Percentiles rank a stretch among this genome's conserved stretches.
phyloP scores from a whole-genome alignment of 2,888 invertebrate genomes.

The Leuctra nigra region DNA sequence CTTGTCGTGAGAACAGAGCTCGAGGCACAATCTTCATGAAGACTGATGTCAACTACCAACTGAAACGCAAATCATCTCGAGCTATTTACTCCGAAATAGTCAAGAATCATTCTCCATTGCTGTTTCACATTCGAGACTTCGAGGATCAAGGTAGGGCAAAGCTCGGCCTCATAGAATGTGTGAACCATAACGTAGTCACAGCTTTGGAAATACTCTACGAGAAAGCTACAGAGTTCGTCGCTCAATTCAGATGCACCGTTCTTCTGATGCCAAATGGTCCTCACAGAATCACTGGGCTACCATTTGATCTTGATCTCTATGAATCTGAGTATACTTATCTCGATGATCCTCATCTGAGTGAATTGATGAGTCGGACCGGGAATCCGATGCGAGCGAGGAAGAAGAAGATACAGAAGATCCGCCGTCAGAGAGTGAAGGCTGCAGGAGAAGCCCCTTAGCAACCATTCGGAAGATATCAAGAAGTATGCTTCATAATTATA shows the following conservation, averaged over 20 bases:
- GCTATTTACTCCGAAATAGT: conserved; percentile 83
- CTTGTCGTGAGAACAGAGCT: conserved; percentile 87
- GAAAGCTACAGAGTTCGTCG: conserved; percentile 84
- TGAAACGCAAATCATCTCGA: conserved; percentile 95
- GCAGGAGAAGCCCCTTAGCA: too few species aligned
- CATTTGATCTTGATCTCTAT: conserved; percentile 74
- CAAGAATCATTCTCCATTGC: conserved; percentile 92
- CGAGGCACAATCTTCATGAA: conserved; percentile 97
- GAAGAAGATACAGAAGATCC: conserved; percentile 53
- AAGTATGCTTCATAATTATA: too few species aligned
- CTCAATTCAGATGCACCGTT: conserved; percentile 98
- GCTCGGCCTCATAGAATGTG: conserved; percentile 97
- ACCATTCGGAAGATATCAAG: too few species aligned
- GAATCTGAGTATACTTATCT: conserved; percentile 71
- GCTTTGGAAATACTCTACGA: conserved; percentile 92
- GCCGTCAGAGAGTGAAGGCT: too few species aligned
- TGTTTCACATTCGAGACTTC: conserved; percentile 90
- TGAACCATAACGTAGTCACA: conserved; percentile 94
- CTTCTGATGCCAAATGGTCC: conserved; percentile 94
- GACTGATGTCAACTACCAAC: conserved; percentile 93
- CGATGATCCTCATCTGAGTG: conserved; percentile 73
- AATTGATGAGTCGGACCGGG: conserved; percentile 69
- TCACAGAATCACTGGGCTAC: conserved; percentile 91
- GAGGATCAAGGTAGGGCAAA: conserved; percentile 97
- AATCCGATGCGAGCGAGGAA: conserved; percentile 77